These are phyloP conservation scores for Lepidiolamprologus cunningtoni DNA, from an alignment of 2,113 vertebrate genomes.

Conservation along the genomic window DNA sequence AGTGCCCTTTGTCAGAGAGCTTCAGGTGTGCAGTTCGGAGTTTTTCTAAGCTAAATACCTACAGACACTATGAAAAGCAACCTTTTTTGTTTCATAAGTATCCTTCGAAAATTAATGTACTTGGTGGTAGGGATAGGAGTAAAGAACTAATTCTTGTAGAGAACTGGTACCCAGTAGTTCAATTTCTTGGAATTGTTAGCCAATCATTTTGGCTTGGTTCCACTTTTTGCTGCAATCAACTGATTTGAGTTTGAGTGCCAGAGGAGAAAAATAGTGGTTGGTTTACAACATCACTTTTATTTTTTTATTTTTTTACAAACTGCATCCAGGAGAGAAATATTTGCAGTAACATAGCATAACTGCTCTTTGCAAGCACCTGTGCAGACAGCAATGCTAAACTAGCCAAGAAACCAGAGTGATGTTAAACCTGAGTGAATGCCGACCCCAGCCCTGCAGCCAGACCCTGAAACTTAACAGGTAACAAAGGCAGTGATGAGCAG, in stretches of 20 bases:
- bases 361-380: neutral
- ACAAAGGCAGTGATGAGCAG: neutral
- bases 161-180: neutral
- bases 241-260: neutral
- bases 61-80: neutral
- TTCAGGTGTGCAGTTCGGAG: neutral
- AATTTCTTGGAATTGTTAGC: neutral
- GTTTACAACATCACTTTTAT: neutral
- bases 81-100: neutral
- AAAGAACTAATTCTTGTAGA: neutral
- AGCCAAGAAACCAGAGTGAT: neutral
- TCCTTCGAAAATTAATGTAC: neutral
- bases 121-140: neutral
- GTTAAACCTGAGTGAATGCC: neutral
- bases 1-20: neutral
- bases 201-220: neutral
- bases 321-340: neutral
- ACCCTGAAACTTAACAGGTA: neutral
- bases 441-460: neutral
- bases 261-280: neutral
- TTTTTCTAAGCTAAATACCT: neutral
- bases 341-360: neutral
- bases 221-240: neutral
- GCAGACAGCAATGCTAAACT: neutral
- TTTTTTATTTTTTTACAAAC: neutral